Evolutionary conservation across 2,797 vertebrate genomes (phyloP).

Genomic region (Myripristis jacobus): DNA sequence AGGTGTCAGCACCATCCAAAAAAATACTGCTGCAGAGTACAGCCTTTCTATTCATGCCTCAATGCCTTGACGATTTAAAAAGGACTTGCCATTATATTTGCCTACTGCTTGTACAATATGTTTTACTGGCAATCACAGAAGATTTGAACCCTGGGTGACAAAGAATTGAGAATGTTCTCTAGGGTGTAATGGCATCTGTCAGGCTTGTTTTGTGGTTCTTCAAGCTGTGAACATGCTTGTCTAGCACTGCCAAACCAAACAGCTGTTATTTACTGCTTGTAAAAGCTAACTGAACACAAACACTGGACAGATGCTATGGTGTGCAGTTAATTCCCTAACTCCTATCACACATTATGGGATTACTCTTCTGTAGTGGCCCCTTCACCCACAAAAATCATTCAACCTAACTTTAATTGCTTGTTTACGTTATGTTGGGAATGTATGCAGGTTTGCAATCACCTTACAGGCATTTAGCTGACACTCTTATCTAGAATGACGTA

Average conservation of each 20-base stretch:
- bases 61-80: not conserved
- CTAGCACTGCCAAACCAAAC: constrained; percentile 12
- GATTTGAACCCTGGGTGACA: not conserved
- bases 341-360: not conserved
- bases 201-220: not conserved
- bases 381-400: not conserved
- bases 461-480: not conserved
- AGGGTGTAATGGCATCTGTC: constrained; percentile 10
- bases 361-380: not conserved
- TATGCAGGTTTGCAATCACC: not conserved
- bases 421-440: not conserved
- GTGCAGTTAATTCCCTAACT: constrained; percentile 1
- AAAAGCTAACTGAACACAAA: not conserved
- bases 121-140: not conserved
- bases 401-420: not conserved
- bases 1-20: not conserved
- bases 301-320: constrained; percentile 11
- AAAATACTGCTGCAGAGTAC: not conserved
- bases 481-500: no score
- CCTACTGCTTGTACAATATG: not conserved
- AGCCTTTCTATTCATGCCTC: not conserved
- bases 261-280: constrained; percentile 10
- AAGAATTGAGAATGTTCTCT: not conserved
- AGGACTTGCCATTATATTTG: not conserved
- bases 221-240: constrained; percentile 7